Conservation (phyloP, 1,140 invertebrate genomes). For the Sinella curviseta region DNA sequence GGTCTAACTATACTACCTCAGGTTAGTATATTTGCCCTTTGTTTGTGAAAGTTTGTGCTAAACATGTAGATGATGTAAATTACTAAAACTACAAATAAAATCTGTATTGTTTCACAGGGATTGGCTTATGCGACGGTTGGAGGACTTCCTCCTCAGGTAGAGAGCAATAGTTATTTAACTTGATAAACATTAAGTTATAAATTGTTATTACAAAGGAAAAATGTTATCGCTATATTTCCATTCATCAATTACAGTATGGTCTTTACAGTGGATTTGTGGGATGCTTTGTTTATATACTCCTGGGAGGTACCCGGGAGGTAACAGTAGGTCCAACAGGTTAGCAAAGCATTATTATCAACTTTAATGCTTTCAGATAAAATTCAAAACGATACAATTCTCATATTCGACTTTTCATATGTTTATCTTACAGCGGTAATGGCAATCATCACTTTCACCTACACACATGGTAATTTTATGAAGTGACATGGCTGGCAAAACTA, state of each 20-base stretch:
- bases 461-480: slow-evolving; percentile 54
- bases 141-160: slow-evolving; percentile 71
- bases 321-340: slow-evolving; percentile 61
- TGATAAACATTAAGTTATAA: not conserved
- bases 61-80: slow-evolving; percentile 51
- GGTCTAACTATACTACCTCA: slow-evolving; percentile 70
- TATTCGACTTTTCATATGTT: not conserved
- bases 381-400: too few relatives aligned
- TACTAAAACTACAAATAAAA: too few relatives aligned
- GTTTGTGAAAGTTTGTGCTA: slow-evolving; percentile 55
- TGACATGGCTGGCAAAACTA: too few relatives aligned
- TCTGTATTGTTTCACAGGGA: slow-evolving; percentile 52
- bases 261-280: slow-evolving; percentile 89
- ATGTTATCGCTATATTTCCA: not conserved
- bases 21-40: slow-evolving; percentile 47
- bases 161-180: too few relatives aligned
- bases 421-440: slow-evolving; percentile 79
- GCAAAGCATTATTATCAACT: too few relatives aligned
- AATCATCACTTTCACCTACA: slow-evolving; percentile 74
- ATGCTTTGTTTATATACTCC: slow-evolving; percentile 83
- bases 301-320: slow-evolving; percentile 88
- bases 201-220: not conserved
- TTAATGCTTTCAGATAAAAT: too few relatives aligned
- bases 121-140: slow-evolving; percentile 82
- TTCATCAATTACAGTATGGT: slow-evolving; percentile 66